Evolutionary conservation across 2,888 invertebrate species (phyloP).

Genomic region (Acleris holmiana): DNA sequence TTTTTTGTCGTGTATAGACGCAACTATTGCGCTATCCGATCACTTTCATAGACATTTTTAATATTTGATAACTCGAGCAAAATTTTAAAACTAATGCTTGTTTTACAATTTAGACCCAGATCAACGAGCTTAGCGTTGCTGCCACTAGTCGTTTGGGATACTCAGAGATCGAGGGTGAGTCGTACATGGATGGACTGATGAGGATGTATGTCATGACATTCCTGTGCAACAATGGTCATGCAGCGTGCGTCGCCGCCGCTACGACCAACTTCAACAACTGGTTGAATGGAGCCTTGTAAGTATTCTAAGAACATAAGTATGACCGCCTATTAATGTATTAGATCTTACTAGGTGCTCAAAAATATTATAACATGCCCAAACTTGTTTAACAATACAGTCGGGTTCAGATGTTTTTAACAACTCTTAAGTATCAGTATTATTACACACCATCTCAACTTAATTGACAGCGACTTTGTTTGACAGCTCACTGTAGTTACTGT

Average conservation of each 20-base stretch:
- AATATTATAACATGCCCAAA: too few relatives aligned
- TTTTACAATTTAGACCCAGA: slow-evolving; percentile 63
- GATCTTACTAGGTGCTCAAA: too few relatives aligned
- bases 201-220: slow-evolving; percentile 82
- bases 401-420: too few relatives aligned
- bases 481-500: too few relatives aligned
- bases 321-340: neutral
- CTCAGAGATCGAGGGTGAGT: slow-evolving; percentile 67
- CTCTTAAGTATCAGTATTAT: too few relatives aligned
- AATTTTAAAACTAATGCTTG: neutral
- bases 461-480: too few relatives aligned
- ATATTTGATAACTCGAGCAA: too few relatives aligned
- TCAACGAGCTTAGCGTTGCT: slow-evolving; percentile 70
- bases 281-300: slow-evolving; percentile 63
- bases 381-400: too few relatives aligned
- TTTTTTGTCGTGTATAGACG: too few relatives aligned
- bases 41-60: too few relatives aligned
- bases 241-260: slow-evolving; percentile 68
- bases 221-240: slow-evolving; percentile 80
- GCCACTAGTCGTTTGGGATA: slow-evolving; percentile 80
- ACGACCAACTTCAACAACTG: slow-evolving; percentile 65
- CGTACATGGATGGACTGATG: slow-evolving; percentile 80
- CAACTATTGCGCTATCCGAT: too few relatives aligned
- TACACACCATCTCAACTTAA: too few relatives aligned
- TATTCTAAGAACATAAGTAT: slow-evolving; percentile 21